Percentiles rank a stretch among this genome's conserved stretches.
These are phyloP conservation scores for Anoplopoma fimbria DNA, from an alignment of 2,113 vertebrate genomes.

Conservation along the genomic window DNA sequence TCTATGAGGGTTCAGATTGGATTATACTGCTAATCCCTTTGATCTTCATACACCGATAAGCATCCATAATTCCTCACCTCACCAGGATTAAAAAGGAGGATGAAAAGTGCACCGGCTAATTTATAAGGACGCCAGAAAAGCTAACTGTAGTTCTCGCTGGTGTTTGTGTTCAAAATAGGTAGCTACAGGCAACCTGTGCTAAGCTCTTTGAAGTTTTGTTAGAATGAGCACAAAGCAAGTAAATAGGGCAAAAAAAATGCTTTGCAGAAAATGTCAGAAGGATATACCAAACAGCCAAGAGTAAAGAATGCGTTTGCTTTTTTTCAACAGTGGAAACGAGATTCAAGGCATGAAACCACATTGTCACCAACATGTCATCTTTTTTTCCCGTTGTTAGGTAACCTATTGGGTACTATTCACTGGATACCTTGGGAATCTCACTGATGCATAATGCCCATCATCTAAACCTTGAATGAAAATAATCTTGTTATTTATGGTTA, in stretches of 20 bases:
- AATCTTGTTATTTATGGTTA: constrained; percentile 6
- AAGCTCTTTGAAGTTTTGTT: constrained; percentile 60
- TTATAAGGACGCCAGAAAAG: constrained; percentile 53
- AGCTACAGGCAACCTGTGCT: constrained; percentile 52
- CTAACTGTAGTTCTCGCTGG: constrained; percentile 4
- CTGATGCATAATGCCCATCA: background rate
- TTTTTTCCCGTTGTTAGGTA: background rate
- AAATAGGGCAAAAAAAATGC: constrained; percentile 44
- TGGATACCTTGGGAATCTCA: constrained; percentile 5
- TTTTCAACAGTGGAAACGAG: background rate
- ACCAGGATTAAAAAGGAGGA: constrained; percentile 56
- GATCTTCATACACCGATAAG: constrained; percentile 76
- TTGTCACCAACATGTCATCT: background rate
- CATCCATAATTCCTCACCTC: constrained; percentile 75
- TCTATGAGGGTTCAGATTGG: constrained; percentile 68
- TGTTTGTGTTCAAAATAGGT: constrained; percentile 41
- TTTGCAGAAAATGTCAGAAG: constrained; percentile 22
- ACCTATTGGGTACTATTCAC: background rate
- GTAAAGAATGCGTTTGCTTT: constrained; percentile 15
- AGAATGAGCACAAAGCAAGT: constrained; percentile 46
- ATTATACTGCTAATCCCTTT: constrained; percentile 76
- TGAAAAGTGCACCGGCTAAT: constrained; percentile 60
- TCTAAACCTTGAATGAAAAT: background rate
- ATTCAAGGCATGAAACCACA: background rate
- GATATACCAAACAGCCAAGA: constrained; percentile 20